Base-by-base conservation (phyloP, 2,113 vertebrate species). In the Mastomys coucha region DNA sequence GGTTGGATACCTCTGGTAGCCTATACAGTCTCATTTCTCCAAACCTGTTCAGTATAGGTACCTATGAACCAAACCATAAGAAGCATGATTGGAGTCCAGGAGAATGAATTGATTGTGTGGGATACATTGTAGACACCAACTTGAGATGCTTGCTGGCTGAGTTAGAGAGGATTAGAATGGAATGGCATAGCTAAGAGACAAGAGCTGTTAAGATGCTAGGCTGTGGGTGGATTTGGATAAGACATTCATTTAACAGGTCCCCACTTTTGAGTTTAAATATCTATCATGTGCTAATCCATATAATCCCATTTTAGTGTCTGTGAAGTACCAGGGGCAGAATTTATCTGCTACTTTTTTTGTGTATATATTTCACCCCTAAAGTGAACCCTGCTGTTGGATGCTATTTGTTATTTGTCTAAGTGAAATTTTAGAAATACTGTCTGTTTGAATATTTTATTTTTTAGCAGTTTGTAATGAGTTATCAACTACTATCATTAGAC, bases 391-490 rank as follows among this genome's bases (percentile, higher is more conserved):
- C 14, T 67, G 13, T 76, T 81, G 56, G 7, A 92, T 88, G 39
- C 56, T 94, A 2, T 88, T 72, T 86, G 12, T 81, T 88, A 26
- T 89, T 58, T 53, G 77, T 19, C 19, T 90, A 1, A 33, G 13
- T 97, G 94, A 92, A 89, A 80, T 82, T 89, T 94, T 65, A 97
- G 65, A 92, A 95, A 7, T 36, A 12, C 93, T 69, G 0, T 85
- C 95, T 87, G 11, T 94, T 95, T 42, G 16, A 17, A 58, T 95
- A 95, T 88, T 33, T 94, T 17, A 69, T 91, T 97, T 95, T 26
- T 89, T 85, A 91, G 85, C 85, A 91, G 87, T 92, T 91, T 95
- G 39, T 42, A 85, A 77, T 96, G 75, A 56, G 93, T 95, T 78
- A 28, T 81, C 77, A 92, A 58, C 75, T 95, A 82, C 12, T 81